These are phyloP conservation scores for Myodes glareolus DNA, from an alignment of 2,113 vertebrate genomes.

Conservation along the genomic window DNA sequence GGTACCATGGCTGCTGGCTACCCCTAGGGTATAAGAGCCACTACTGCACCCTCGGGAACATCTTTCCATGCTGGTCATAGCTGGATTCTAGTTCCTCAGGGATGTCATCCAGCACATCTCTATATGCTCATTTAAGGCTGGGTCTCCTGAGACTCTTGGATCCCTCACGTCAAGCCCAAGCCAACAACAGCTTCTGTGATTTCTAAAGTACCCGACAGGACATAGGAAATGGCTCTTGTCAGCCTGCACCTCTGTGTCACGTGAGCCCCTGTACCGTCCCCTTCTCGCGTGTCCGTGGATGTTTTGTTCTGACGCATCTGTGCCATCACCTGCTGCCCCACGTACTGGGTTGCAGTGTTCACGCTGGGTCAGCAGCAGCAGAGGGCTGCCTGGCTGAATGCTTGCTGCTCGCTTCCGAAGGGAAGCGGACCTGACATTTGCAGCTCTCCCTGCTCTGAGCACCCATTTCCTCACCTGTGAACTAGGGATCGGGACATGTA, in stretches of 20 bases:
- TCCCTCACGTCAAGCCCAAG: neutral
- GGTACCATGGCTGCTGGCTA: neutral
- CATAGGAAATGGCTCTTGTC: neutral
- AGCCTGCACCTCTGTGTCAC: neutral
- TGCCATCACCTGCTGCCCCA: neutral
- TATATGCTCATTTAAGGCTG: neutral
- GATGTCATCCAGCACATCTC: neutral
- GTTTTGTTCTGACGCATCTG: neutral
- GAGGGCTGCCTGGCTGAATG: neutral
- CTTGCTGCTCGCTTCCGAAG: neutral
- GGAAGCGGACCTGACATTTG: neutral
- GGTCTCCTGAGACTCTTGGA: neutral
- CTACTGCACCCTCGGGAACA: neutral
- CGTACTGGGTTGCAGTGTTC: neutral
- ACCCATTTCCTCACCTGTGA: neutral
- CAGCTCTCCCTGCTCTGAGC: neutral
- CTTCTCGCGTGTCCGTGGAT: accelerated
- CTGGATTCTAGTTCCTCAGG: neutral
- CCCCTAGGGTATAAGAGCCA: neutral
- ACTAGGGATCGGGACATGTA: neutral
- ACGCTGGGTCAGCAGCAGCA: neutral
- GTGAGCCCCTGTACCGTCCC: too few species aligned
- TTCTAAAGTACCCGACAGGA: neutral
- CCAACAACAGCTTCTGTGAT: neutral
- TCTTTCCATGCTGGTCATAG: neutral